Evolutionary conservation across 2,797 vertebrate species (phyloP).

Genomic region (Sebastes dallii): DNA sequence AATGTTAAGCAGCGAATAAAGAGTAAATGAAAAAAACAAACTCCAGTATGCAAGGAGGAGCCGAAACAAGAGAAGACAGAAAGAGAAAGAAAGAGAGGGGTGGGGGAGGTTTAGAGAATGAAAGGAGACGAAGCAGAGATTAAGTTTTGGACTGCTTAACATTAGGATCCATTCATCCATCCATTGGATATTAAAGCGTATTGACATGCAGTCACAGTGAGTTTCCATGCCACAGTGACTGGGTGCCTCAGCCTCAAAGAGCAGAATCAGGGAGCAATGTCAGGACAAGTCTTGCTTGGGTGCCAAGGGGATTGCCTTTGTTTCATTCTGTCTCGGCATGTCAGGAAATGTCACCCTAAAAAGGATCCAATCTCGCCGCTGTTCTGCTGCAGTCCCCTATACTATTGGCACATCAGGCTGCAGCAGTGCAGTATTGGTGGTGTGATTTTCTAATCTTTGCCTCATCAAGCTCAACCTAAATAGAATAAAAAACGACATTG

Average conservation of each 20-base stretch:
- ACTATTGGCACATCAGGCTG: neutral
- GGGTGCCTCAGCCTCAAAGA: slow-evolving; percentile 1
- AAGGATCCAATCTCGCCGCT: slow-evolving; percentile 4
- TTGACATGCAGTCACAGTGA: slow-evolving; percentile 10
- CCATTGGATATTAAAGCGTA: slow-evolving; percentile 17
- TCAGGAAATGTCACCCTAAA: slow-evolving; percentile 52
- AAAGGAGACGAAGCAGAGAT: neutral
- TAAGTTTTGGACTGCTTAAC: neutral
- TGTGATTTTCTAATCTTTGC: neutral
- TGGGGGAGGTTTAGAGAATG: neutral
- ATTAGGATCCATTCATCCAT: neutral
- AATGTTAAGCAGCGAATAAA: neutral
- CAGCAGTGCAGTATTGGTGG: neutral
- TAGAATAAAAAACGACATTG: neutral
- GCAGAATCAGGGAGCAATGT: slow-evolving; percentile 23
- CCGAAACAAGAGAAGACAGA: neutral
- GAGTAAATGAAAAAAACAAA: neutral
- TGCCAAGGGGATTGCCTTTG: slow-evolving; percentile 20
- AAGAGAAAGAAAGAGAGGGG: neutral
- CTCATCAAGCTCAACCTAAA: neutral
- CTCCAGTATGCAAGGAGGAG: neutral
- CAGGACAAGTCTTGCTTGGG: slow-evolving; percentile 17
- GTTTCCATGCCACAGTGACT: slow-evolving; percentile 7
- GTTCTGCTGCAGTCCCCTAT: neutral
- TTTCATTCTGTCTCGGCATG: slow-evolving; percentile 37